Evolutionary conservation across 2,888 invertebrate genomes (phyloP).

Genomic region (Isotomurus palustris): DNA sequence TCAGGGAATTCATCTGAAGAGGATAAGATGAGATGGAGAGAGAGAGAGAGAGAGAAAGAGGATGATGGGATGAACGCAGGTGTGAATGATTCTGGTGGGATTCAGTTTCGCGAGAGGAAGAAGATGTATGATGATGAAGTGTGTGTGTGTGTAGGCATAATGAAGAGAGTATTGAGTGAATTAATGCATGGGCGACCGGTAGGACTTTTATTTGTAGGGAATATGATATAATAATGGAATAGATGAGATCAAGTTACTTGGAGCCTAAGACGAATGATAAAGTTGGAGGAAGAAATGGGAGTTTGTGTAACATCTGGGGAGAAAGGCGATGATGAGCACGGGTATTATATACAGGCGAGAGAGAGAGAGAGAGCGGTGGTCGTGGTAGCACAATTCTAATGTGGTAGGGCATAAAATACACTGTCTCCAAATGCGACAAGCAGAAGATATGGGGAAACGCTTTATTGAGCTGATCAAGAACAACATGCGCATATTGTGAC

Average conservation of each 20-base stretch:
- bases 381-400: constrained; percentile 13
- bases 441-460: constrained; percentile 18
- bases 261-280: neutral
- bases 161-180: constrained; percentile 7
- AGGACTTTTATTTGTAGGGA: constrained; percentile 2
- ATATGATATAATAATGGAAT: constrained; percentile 20
- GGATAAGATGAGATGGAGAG: no score
- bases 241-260: constrained; percentile 29
- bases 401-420: constrained; percentile 21
- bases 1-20: no score
- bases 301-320: constrained; percentile 8
- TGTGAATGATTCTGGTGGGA: no score
- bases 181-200: constrained; percentile 12
- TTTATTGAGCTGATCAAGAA: constrained; percentile 45
- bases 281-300: constrained; percentile 6
- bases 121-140: no score
- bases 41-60: no score
- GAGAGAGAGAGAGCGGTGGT: neutral
- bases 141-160: no score
- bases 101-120: no score
- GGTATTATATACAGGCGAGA: no score
- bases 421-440: constrained; percentile 1
- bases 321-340: constrained; percentile 13
- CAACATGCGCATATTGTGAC: constrained; percentile 45
- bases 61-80: no score